Percentiles rank a stretch among this genome's conserved stretches.
Conservation (phyloP, 2,888 invertebrate genomes). For the Muschampia plurimacula region DNA sequence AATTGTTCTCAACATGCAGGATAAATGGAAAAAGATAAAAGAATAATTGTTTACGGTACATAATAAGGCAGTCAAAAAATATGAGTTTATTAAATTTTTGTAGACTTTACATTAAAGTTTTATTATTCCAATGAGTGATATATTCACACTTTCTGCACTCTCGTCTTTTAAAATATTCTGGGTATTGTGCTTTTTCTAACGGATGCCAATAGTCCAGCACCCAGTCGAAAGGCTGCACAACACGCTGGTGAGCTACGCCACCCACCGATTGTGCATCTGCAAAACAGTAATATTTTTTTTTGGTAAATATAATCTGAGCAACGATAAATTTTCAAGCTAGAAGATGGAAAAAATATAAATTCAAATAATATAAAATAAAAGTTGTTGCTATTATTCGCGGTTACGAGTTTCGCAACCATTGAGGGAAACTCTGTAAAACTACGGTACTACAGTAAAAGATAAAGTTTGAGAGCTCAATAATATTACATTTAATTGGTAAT, state of each 20-base stretch:
- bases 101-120: constrained; percentile 17
- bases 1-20: too few relatives aligned
- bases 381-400: too few relatives aligned
- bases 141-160: constrained; percentile 95
- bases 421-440: background rate
- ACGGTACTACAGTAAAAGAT: background rate
- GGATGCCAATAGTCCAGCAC: constrained; percentile 97
- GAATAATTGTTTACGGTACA: too few relatives aligned
- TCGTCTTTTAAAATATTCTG: constrained; percentile 94
- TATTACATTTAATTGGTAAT: constrained; percentile 90
- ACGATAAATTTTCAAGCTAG: too few relatives aligned
- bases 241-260: constrained; percentile 91
- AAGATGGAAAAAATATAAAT: too few relatives aligned
- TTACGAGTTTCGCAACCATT: background rate
- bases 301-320: background rate
- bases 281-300: background rate
- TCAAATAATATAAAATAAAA: too few relatives aligned
- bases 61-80: too few relatives aligned
- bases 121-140: constrained; percentile 90
- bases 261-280: constrained; percentile 85
- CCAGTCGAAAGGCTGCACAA: constrained; percentile 91
- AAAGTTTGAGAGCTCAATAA: background rate
- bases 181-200: constrained; percentile 96
- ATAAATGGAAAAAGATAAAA: too few relatives aligned
- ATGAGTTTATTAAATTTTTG: background rate